Conservation (phyloP, 2,797 vertebrate species). For the Pseudomugil tenellus region DNA sequence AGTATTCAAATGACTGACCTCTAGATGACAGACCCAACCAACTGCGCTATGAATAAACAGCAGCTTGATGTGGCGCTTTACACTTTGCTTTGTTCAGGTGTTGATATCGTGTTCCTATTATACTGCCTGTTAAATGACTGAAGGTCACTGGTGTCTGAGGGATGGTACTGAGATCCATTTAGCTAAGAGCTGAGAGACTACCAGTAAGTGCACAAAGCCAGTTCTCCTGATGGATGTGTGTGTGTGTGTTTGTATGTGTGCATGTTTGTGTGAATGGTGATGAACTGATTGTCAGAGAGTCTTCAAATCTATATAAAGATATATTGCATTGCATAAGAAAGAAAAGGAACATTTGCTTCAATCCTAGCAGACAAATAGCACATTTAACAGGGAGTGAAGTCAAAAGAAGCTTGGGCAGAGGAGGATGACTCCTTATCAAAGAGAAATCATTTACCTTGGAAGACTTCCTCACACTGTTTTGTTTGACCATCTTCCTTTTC, state of each 20-base stretch:
- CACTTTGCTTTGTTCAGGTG: constrained; percentile 72
- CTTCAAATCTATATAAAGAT: constrained; percentile 42
- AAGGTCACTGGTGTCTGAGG: constrained; percentile 70
- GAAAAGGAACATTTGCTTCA: constrained; percentile 22
- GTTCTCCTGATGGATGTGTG: constrained; percentile 18
- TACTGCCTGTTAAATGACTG: constrained; percentile 74
- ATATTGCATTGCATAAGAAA: constrained; percentile 6
- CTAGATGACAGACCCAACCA: constrained; percentile 75
- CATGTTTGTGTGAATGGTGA: constrained; percentile 3
- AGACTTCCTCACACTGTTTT: constrained; percentile 9
- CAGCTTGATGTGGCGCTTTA: constrained; percentile 70
- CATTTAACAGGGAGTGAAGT: constrained; percentile 15
- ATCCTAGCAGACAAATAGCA: constrained; percentile 5
- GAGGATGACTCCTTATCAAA: neutral
- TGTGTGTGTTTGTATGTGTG: constrained; percentile 4
- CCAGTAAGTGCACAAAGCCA: constrained; percentile 41
- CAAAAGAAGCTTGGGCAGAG: no score
- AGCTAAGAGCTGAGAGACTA: constrained; percentile 53
- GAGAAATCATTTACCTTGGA: constrained; percentile 3
- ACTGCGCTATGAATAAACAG: constrained; percentile 76
- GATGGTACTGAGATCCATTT: constrained; percentile 60
- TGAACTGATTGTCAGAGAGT: constrained; percentile 24
- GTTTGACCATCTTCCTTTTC: constrained; percentile 12
- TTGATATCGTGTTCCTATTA: constrained; percentile 75
- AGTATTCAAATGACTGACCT: constrained; percentile 82